These are phyloP conservation scores for Corythucha ciliata DNA, from an alignment of 2,888 invertebrate genomes.

Conservation along the genomic window DNA sequence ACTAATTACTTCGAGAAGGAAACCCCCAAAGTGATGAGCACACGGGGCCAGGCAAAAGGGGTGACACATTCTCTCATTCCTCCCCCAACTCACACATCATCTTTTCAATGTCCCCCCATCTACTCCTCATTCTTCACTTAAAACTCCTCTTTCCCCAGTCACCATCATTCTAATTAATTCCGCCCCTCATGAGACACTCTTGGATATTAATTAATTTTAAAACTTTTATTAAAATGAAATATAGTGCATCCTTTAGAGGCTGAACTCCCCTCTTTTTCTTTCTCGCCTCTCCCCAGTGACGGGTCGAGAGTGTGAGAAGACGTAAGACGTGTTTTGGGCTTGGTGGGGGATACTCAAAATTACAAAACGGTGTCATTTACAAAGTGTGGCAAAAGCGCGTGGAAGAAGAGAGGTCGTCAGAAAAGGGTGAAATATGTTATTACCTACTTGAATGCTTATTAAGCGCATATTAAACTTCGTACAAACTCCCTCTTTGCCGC, in stretches of 20 bases:
- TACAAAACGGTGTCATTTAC: conserved; percentile 33
- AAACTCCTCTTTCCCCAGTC: too few relatives aligned
- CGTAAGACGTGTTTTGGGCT: too few relatives aligned
- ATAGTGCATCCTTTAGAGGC: conserved; percentile 27
- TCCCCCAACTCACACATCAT: too few relatives aligned
- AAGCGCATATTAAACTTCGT: conserved; percentile 32
- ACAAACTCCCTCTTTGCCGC: conserved; percentile 25
- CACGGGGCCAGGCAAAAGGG: neutral
- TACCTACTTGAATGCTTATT: conserved; percentile 32
- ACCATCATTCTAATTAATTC: conserved; percentile 32
- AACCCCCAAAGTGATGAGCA: too few relatives aligned
- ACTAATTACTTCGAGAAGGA: conserved; percentile 27
- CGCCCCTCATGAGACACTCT: conserved; percentile 21
- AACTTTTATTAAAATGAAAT: conserved; percentile 34
- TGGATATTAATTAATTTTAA: conserved; percentile 32
- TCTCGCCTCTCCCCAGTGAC: too few relatives aligned
- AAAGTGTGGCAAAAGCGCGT: too few relatives aligned
- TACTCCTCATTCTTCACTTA: too few relatives aligned
- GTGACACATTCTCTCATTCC: too few relatives aligned
- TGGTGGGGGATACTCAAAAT: conserved; percentile 28
- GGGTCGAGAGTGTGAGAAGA: neutral
- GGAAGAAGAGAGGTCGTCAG: too few relatives aligned
- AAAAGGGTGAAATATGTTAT: conserved; percentile 31
- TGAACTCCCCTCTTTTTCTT: too few relatives aligned
- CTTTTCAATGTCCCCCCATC: too few relatives aligned